These are phyloP conservation scores for Tragopan temminckii DNA, from an alignment of 2,797 vertebrate genomes.

Conservation along the genomic window DNA sequence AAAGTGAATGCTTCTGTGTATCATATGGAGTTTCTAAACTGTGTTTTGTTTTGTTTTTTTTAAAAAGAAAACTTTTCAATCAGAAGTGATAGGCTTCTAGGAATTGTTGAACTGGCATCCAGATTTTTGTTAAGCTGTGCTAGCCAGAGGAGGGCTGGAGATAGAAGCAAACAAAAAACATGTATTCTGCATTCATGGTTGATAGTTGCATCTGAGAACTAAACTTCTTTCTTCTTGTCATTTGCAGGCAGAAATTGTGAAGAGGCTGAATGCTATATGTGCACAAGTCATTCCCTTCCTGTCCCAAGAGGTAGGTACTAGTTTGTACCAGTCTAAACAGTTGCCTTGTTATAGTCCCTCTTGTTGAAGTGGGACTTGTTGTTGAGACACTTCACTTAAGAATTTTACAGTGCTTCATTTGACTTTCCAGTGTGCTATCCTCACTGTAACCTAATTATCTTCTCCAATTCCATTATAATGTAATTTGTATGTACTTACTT, in stretches of 20 bases:
- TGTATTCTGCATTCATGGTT: slow-evolving; percentile 43
- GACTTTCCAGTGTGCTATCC: slow-evolving; percentile 41
- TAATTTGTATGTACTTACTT: slow-evolving; percentile 56
- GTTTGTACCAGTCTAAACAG: slow-evolving; percentile 39
- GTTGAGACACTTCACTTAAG: slow-evolving; percentile 3
- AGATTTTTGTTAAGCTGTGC: not conserved
- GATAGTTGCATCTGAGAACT: slow-evolving; percentile 25
- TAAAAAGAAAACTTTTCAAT: slow-evolving; percentile 20
- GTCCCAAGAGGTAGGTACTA: slow-evolving; percentile 94
- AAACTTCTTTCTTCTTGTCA: slow-evolving; percentile 76
- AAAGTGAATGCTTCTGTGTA: slow-evolving; percentile 48
- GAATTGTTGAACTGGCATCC: slow-evolving; percentile 3
- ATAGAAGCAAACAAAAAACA: not conserved
- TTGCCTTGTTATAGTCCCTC: slow-evolving; percentile 14
- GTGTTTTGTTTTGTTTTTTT: not conserved
- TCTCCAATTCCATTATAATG: slow-evolving; percentile 38
- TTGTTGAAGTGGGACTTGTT: slow-evolving; percentile 18
- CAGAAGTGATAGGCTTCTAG: slow-evolving; percentile 19
- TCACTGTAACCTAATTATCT: slow-evolving; percentile 39
- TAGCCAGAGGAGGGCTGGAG: not conserved
- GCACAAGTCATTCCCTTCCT: slow-evolving; percentile 99
- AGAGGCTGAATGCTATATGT: slow-evolving; percentile 98
- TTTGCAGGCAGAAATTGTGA: slow-evolving; percentile 98
- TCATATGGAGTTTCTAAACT: slow-evolving; percentile 19
- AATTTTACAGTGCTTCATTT: slow-evolving; percentile 52